A percentile compares a stretch with the other conserved stretches of the same genome.
phyloP scores from a whole-genome alignment of 1,140 invertebrate genomes.

The Nephila pilipes region DNA sequence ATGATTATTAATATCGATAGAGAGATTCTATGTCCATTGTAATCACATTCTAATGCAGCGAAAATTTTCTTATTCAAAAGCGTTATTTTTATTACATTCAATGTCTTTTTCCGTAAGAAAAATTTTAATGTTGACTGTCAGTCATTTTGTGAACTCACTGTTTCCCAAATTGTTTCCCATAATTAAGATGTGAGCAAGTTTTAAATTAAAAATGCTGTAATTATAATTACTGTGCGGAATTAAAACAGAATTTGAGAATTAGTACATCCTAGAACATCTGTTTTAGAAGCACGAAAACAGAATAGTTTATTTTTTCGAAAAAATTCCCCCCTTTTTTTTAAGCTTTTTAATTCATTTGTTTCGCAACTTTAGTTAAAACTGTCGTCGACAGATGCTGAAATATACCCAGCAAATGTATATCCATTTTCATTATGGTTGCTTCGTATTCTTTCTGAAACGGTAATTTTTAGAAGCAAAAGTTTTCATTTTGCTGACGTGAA shows the following conservation, averaged over 20 bases:
- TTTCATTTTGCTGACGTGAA: constrained; percentile 3
- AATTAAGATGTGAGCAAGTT: no score
- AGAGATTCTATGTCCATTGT: no score
- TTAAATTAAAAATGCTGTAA: no score
- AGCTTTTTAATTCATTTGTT: background rate
- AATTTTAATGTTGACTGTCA: no score
- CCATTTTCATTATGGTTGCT: background rate
- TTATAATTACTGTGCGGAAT: background rate
- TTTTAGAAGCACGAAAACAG: background rate
- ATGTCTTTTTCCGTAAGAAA: no score
- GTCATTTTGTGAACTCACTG: no score
- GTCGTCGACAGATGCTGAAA: background rate
- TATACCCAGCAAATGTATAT: background rate
- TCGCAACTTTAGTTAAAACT: background rate
- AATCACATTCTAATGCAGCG: no score
- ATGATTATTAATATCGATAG: no score
- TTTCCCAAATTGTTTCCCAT: no score
- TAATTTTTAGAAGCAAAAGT: background rate
- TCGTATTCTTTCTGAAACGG: background rate
- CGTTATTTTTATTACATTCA: no score
- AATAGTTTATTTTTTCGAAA: background rate
- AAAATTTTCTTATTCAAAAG: no score
- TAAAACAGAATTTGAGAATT: background rate
- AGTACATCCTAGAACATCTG: background rate
- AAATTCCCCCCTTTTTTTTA: background rate